Evolutionary conservation across 1,140 invertebrate genomes (phyloP).

Genomic region (Potamilus streckersoni): DNA sequence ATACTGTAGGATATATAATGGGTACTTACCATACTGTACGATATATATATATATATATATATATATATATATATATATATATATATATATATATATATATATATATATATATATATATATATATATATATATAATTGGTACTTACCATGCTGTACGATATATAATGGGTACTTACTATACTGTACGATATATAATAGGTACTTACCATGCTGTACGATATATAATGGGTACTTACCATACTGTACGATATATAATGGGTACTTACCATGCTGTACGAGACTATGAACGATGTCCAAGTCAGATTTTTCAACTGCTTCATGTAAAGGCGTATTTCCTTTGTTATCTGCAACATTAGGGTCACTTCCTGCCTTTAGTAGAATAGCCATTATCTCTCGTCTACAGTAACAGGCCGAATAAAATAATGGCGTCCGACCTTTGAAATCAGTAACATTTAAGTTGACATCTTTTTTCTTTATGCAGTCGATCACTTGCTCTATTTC

Average conservation of each 20-base stretch:
- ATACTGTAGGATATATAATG: too few relatives aligned
- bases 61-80: too few relatives aligned
- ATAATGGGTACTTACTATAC: slow-evolving; percentile 15
- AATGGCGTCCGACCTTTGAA: slow-evolving; percentile 17
- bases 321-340: slow-evolving; percentile 17
- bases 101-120: too few relatives aligned
- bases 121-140: too few relatives aligned
- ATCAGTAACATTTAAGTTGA: slow-evolving; percentile 22
- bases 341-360: slow-evolving; percentile 25
- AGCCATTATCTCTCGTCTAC: slow-evolving; percentile 17
- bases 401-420: slow-evolving; percentile 33
- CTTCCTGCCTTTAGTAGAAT: slow-evolving; percentile 26
- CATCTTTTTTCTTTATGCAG: not conserved
- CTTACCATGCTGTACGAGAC: slow-evolving; percentile 31
- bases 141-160: slow-evolving; percentile 27
- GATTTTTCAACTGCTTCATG: slow-evolving; percentile 33
- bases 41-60: too few relatives aligned
- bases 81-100: too few relatives aligned
- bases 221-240: too few relatives aligned
- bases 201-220: slow-evolving; percentile 19
- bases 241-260: too few relatives aligned
- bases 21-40: slow-evolving; percentile 26
- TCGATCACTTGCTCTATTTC: too few relatives aligned
- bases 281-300: slow-evolving; percentile 22
- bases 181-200: too few relatives aligned